These are phyloP conservation scores for Lepidonotus clava DNA, from an alignment of 2,888 invertebrate species.

Conservation along the genomic window DNA sequence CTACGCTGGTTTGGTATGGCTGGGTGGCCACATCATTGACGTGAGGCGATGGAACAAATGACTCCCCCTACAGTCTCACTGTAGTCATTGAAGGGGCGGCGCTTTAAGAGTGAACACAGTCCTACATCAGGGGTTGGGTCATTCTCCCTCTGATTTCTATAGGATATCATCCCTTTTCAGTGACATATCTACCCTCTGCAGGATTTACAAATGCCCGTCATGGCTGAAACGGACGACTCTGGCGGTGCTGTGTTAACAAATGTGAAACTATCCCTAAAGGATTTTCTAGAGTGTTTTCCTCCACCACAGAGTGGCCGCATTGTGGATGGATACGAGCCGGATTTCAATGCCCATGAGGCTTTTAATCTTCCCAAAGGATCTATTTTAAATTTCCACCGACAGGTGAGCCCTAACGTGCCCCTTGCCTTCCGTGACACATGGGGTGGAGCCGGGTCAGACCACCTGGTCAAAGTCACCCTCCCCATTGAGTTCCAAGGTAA, in stretches of 20 bases:
- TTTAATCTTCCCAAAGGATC: slow-evolving; percentile 58
- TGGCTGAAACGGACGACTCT: background rate
- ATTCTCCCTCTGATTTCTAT: too few species aligned
- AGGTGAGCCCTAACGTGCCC: slow-evolving; percentile 59
- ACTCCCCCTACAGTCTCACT: background rate
- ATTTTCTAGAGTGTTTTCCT: slow-evolving; percentile 62
- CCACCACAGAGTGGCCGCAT: slow-evolving; percentile 62
- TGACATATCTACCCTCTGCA: too few species aligned
- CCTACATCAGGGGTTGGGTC: background rate
- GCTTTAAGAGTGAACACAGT: slow-evolving; percentile 14
- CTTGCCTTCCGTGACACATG: slow-evolving; percentile 57
- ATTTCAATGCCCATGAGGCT: slow-evolving; percentile 55
- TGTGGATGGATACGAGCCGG: slow-evolving; percentile 57
- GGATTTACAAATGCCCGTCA: slow-evolving; percentile 17
- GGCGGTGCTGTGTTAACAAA: background rate
- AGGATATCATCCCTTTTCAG: too few species aligned
- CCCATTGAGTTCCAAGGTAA: slow-evolving; percentile 62
- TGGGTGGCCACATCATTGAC: slow-evolving; percentile 24
- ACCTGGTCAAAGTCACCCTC: slow-evolving; percentile 56
- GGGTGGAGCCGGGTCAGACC: slow-evolving; percentile 34
- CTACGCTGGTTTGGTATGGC: slow-evolving; percentile 11
- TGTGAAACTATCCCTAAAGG: slow-evolving; percentile 54
- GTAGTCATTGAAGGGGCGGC: background rate
- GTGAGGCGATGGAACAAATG: slow-evolving; percentile 28
- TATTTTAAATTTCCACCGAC: slow-evolving; percentile 59